Evolutionary conservation across 2,888 invertebrate genomes (phyloP).

Genomic region (Autographa gamma): DNA sequence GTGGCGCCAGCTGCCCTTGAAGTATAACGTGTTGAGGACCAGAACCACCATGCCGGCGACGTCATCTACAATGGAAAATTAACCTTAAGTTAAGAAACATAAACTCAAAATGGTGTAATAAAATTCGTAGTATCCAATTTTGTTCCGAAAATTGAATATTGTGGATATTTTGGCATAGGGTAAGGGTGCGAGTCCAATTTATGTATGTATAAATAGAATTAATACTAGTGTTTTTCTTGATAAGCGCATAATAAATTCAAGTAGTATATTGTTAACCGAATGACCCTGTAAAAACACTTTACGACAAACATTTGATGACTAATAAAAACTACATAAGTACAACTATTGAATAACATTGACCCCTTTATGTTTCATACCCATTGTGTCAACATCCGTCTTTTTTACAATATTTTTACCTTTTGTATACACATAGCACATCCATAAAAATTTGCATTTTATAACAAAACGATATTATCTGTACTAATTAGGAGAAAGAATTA

Average conservation of each 20-base stretch:
- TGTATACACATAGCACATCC: background rate
- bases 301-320: background rate
- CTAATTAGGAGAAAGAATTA: background rate
- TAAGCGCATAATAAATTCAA: too few relatives aligned
- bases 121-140: too few relatives aligned
- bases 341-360: background rate
- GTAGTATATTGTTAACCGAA: too few relatives aligned
- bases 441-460: background rate
- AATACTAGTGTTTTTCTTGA: too few relatives aligned
- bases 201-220: too few relatives aligned
- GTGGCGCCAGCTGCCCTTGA: slow-evolving; percentile 94
- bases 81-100: background rate
- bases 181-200: too few relatives aligned
- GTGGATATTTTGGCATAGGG: too few relatives aligned
- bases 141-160: too few relatives aligned
- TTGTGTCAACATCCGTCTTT: slow-evolving; percentile 7
- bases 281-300: background rate
- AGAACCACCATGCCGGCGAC: slow-evolving; percentile 90
- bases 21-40: slow-evolving; percentile 93
- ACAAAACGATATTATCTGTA: background rate
- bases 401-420: background rate
- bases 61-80: slow-evolving; percentile 80
- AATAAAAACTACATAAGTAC: background rate
- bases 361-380: background rate
- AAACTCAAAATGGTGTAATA: background rate